phyloP scores from a whole-genome alignment of 2,113 vertebrate genomes.

The Arvicanthis niloticus region DNA sequence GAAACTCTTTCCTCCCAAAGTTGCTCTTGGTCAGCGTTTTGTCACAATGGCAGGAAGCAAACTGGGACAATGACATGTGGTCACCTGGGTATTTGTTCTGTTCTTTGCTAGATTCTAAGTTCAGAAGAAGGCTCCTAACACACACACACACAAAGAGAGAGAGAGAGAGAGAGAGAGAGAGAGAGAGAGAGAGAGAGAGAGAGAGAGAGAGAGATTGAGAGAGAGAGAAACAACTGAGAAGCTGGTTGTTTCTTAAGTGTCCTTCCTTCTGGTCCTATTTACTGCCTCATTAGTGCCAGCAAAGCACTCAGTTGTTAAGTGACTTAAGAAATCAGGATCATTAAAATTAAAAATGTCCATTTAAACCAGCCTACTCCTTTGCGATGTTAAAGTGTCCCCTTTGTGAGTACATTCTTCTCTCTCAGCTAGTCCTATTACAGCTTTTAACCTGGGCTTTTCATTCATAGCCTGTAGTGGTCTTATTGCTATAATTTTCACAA shows the following conservation, averaged over 20 bases:
- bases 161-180: background rate
- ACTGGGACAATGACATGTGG: background rate
- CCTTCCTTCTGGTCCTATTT: constrained; percentile 30
- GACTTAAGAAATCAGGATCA: constrained; percentile 65
- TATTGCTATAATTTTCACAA: constrained; percentile 71
- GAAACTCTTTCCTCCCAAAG: background rate
- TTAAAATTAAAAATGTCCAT: constrained; percentile 60
- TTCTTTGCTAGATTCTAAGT: constrained; percentile 34
- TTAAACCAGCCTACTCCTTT: constrained; percentile 56
- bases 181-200: background rate
- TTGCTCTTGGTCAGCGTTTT: background rate
- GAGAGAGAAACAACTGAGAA: background rate
- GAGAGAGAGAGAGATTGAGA: background rate
- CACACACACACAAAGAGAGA: background rate
- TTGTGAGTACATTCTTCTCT: background rate
- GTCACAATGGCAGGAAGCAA: background rate
- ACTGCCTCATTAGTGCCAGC: constrained; percentile 49
- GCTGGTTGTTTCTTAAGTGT: constrained; percentile 53
- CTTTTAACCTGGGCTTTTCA: constrained; percentile 70
- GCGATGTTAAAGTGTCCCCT: constrained; percentile 32
- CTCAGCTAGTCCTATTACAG: constrained; percentile 13
- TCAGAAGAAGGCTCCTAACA: background rate
- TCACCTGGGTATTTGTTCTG: background rate
- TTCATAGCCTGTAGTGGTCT: constrained; percentile 37
- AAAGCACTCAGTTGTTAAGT: constrained; percentile 35